Evolutionary conservation across 2,113 vertebrate species (phyloP).

Genomic region (Ciconia boyciana): DNA sequence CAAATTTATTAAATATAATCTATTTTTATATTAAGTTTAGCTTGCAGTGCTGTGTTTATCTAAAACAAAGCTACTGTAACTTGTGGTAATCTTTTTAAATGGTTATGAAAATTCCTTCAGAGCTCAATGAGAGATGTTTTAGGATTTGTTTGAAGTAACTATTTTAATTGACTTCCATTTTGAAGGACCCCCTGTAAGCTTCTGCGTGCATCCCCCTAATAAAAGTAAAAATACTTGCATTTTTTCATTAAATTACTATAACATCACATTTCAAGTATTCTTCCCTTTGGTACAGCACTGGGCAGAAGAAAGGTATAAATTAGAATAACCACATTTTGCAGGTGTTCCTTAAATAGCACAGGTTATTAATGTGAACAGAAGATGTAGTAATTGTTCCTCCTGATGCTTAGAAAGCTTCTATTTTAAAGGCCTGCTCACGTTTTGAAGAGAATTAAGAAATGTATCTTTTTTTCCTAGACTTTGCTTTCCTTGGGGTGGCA

Average conservation of each 20-base stretch:
- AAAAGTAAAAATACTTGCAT: neutral
- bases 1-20: constrained; percentile 27
- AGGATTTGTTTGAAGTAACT: neutral
- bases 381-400: neutral
- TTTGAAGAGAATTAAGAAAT: neutral
- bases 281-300: neutral
- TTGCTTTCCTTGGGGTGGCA: neutral
- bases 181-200: neutral
- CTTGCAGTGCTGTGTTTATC: constrained; percentile 36
- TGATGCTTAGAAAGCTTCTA: neutral
- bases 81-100: neutral
- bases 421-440: neutral
- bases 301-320: neutral
- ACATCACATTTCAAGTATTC: neutral
- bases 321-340: neutral
- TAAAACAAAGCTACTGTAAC: constrained; percentile 47
- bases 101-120: neutral
- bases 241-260: neutral
- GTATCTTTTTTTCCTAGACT: neutral
- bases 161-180: constrained; percentile 1
- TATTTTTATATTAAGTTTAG: constrained; percentile 71
- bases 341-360: neutral
- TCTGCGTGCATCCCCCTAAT: neutral
- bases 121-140: neutral
- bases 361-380: neutral